Conservation (phyloP, 1,140 invertebrate species). For the Phocides pigmalion region DNA sequence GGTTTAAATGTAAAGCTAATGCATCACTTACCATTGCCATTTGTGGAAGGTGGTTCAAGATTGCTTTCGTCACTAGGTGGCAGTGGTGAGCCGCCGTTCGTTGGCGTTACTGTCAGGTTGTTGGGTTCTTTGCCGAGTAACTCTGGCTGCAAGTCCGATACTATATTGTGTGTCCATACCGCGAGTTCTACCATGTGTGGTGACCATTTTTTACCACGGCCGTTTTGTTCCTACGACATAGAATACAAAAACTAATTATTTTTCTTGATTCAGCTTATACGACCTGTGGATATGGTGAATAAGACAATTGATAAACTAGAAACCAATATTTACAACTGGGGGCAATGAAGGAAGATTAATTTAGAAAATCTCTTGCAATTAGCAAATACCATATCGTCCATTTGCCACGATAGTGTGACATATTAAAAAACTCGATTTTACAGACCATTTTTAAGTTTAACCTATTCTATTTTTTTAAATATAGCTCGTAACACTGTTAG, state of each 20-base stretch:
- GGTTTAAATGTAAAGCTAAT: conserved; percentile 20
- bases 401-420: no score
- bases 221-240: conserved; percentile 80
- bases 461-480: no score
- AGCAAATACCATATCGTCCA: no score
- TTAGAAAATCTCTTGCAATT: no score
- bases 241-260: neutral
- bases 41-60: conserved; percentile 84
- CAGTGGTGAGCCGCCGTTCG: conserved; percentile 73
- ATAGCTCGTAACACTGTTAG: no score
- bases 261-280: no score
- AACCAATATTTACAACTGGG: no score
- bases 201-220: conserved; percentile 87
- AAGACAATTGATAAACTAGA: no score
- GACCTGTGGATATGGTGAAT: no score
- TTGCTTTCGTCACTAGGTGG: conserved; percentile 85
- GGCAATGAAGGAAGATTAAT: no score
- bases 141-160: conserved; percentile 92
- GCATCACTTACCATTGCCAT: conserved; percentile 70
- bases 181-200: conserved; percentile 95
- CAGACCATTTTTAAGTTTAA: no score
- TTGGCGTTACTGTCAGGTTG: conserved; percentile 43
- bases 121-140: conserved; percentile 90
- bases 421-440: no score
- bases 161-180: conserved; percentile 95